Conservation (phyloP, 2,113 vertebrate species). For the Protobothrops flavoviridis region DNA sequence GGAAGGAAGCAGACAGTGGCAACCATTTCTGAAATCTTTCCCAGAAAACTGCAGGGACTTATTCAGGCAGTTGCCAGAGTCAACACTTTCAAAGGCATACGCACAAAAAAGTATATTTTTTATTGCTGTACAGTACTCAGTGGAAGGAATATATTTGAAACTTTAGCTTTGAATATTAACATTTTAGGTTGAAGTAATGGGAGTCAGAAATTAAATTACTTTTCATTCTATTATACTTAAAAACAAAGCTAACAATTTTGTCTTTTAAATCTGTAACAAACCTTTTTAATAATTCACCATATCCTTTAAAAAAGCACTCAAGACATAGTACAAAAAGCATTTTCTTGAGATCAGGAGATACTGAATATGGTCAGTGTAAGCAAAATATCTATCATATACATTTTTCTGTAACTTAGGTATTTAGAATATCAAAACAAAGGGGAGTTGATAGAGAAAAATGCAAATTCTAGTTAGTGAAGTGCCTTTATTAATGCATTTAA, state of each 20-base stretch:
- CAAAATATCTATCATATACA: not conserved
- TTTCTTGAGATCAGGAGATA: not conserved
- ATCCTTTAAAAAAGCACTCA: not conserved
- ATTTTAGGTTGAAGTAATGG: slow-evolving; percentile 13
- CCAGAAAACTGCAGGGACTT: too few relatives aligned
- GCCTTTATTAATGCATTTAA: slow-evolving; percentile 61
- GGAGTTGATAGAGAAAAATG: slow-evolving; percentile 49
- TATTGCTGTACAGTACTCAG: not conserved
- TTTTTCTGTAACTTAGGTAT: slow-evolving; percentile 33
- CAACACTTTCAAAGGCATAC: too few relatives aligned
- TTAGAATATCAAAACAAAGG: slow-evolving; percentile 39
- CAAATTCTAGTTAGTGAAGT: slow-evolving; percentile 25
- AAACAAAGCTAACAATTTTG: slow-evolving; percentile 26
- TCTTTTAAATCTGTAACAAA: not conserved
- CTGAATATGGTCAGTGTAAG: slow-evolving; percentile 22
- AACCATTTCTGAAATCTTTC: too few relatives aligned
- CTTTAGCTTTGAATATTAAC: slow-evolving; percentile 25
- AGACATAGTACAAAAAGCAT: not conserved
- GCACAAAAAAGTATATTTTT: not conserved
- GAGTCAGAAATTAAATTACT: not conserved
- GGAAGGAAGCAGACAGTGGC: too few relatives aligned
- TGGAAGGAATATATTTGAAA: slow-evolving; percentile 23
- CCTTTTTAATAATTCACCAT: not conserved
- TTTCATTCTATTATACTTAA: not conserved
- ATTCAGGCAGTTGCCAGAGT: too few relatives aligned